These are phyloP conservation scores for Heliconius himera DNA, from an alignment of 1,140 invertebrate species.

Conservation along the genomic window DNA sequence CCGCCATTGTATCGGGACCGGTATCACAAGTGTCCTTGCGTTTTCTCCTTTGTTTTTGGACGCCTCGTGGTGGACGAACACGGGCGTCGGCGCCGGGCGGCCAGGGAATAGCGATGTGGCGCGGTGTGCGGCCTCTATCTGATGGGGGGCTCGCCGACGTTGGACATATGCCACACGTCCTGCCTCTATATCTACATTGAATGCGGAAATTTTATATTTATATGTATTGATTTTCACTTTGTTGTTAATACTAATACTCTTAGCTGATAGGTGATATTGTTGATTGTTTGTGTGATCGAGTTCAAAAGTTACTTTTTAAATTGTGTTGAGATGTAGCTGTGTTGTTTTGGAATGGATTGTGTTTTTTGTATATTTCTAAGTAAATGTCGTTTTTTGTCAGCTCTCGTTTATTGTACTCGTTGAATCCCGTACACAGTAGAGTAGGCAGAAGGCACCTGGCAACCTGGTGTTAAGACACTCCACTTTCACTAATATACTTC, in stretches of 20 bases:
- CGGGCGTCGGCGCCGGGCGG: slow-evolving; percentile 63
- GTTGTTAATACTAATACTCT: not conserved
- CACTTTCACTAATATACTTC: too few species aligned
- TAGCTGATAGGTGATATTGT: not conserved
- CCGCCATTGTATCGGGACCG: slow-evolving; percentile 45
- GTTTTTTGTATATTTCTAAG: too few species aligned
- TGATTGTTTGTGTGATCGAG: not conserved
- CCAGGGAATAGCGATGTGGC: slow-evolving; percentile 60
- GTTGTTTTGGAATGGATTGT: too few species aligned
- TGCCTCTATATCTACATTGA: not conserved
- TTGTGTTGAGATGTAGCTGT: not conserved
- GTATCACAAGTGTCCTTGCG: slow-evolving; percentile 55
- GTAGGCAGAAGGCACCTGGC: too few species aligned
- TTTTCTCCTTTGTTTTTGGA: slow-evolving; percentile 52
- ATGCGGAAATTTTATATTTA: slow-evolving; percentile 1
- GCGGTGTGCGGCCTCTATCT: slow-evolving; percentile 57
- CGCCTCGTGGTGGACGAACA: slow-evolving; percentile 65
- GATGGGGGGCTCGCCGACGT: slow-evolving; percentile 35
- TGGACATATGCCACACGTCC: slow-evolving; percentile 35
- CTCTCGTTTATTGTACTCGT: too few species aligned
- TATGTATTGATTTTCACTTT: not conserved
- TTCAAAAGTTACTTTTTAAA: not conserved
- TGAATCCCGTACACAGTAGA: too few species aligned
- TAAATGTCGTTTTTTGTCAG: too few species aligned
- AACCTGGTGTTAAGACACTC: too few species aligned